Conservation (phyloP, 2,113 vertebrate genomes). For the pig (Sus scrofa) region DNA sequence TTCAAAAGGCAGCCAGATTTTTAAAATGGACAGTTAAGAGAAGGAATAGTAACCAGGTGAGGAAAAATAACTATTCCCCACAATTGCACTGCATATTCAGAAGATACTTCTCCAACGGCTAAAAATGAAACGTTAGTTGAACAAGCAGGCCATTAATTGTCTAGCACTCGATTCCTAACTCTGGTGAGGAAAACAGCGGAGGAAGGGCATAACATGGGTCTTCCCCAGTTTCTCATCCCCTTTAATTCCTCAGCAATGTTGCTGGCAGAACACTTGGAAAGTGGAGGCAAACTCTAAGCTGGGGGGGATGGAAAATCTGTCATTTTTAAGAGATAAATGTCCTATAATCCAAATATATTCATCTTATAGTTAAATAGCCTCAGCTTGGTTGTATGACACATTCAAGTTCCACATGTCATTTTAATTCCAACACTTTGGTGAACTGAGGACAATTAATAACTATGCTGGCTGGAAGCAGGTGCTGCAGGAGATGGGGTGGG, state of each 20-base stretch:
- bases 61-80: neutral
- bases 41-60: neutral
- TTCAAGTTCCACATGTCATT: neutral
- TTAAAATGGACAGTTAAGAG: neutral
- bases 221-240: neutral
- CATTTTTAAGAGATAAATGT: neutral
- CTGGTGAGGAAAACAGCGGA: neutral
- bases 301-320: neutral
- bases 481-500: neutral
- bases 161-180: neutral
- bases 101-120: neutral
- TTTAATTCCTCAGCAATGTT: neutral
- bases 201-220: neutral
- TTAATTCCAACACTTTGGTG: neutral
- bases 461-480: neutral
- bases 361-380: neutral
- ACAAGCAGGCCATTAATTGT: neutral
- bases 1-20: neutral
- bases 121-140: neutral
- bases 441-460: neutral
- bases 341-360: neutral
- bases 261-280: neutral
- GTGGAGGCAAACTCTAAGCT: neutral
- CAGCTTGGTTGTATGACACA: neutral
- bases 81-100: neutral